phyloP scores from a whole-genome alignment of 2,113 vertebrate species.

The Dasypus novemcinctus region DNA sequence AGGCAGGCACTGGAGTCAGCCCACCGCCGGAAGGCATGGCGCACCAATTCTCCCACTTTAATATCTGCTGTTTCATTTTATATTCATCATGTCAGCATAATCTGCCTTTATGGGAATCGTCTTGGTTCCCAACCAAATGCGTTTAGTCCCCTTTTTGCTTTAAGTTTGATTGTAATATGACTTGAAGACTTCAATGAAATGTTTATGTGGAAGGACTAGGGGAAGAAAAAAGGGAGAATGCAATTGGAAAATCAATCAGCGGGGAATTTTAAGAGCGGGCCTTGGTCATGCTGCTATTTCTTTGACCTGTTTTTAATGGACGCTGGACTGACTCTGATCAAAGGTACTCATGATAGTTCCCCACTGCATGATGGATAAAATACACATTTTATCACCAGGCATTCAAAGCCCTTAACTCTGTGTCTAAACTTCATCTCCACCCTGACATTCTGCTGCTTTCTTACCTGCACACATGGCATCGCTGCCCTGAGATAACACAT shows the following conservation, averaged over 20 bases:
- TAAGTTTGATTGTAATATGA: constrained; percentile 85
- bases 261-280: constrained; percentile 45
- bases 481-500: fast-evolving
- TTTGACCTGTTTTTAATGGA: constrained; percentile 70
- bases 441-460: not conserved
- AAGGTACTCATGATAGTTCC: not conserved
- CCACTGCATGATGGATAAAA: not conserved
- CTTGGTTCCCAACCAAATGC: constrained; percentile 86
- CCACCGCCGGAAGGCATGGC: constrained; percentile 74
- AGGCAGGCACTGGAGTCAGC: constrained; percentile 30
- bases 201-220: constrained; percentile 77
- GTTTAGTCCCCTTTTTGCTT: constrained; percentile 84
- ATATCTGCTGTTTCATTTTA: constrained; percentile 86
- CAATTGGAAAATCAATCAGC: constrained; percentile 65
- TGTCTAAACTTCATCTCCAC: not conserved
- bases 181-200: constrained; percentile 86
- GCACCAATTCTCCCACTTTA: constrained; percentile 83
- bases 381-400: not conserved
- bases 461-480: not conserved
- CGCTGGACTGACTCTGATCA: constrained; percentile 16
- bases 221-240: constrained; percentile 66
- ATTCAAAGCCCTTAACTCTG: not conserved
- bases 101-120: constrained; percentile 88
- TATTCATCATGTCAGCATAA: constrained; percentile 88
- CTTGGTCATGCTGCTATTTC: constrained; percentile 42